A percentile compares a stretch with the other conserved stretches of the same genome.
Evolutionary conservation across 2,797 vertebrate genomes (phyloP).

Genomic region (Leucoraja ocellata): DNA sequence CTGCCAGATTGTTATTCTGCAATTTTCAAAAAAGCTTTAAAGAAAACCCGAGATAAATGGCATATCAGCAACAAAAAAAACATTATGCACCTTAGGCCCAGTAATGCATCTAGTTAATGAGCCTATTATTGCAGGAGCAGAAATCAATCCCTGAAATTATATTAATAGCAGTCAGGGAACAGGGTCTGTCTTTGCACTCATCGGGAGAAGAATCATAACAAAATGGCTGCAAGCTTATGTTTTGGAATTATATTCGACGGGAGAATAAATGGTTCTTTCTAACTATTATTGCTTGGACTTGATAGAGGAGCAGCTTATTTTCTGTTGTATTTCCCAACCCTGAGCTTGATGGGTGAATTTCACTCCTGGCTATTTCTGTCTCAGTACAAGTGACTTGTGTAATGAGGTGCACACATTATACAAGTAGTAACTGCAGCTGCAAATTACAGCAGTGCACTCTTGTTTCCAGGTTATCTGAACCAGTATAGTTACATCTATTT

Average conservation of each 20-base stretch:
- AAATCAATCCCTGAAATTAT: conserved; percentile 33
- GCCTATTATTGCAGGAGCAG: not conserved
- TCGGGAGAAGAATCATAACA: not conserved
- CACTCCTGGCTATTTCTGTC: not conserved
- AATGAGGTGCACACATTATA: conserved; percentile 24
- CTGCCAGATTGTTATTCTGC: not conserved
- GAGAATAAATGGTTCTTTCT: not conserved
- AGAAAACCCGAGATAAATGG: not conserved
- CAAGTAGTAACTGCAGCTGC: not conserved
- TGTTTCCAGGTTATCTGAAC: not conserved
- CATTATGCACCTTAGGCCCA: not conserved
- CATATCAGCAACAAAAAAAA: conserved; percentile 20
- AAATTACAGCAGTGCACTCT: not conserved
- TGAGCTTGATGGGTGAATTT: not conserved
- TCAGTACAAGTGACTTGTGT: conserved; percentile 20
- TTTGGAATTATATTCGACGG: not conserved
- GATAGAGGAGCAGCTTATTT: not conserved
- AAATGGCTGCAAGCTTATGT: conserved; percentile 22
- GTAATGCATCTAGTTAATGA: conserved; percentile 12
- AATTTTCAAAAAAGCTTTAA: conserved; percentile 22
- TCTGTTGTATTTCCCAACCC: not conserved
- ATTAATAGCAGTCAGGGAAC: not conserved
- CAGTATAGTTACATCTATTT: not conserved
- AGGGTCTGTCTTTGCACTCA: not conserved
- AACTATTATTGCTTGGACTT: not conserved